Evolutionary conservation across 2,797 vertebrate genomes (phyloP).

Genomic region (Aphelocoma californica): DNA sequence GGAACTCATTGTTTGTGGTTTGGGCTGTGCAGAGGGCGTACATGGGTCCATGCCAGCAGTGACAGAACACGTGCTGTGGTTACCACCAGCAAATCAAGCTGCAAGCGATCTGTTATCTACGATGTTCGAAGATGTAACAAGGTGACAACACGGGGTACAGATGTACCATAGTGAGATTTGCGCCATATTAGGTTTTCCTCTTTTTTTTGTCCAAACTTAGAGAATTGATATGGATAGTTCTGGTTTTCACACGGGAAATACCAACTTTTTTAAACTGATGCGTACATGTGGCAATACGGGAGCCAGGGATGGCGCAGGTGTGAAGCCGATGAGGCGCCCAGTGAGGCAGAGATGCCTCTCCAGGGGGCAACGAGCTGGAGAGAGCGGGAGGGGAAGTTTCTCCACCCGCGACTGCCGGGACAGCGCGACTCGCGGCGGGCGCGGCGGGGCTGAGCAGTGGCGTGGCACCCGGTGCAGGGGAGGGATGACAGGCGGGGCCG

Average conservation of each 20-base stretch:
- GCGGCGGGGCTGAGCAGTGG: neutral
- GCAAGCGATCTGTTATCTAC: rapidly evolving
- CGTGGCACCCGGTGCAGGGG: neutral
- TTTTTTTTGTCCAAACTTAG: neutral
- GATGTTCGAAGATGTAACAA: neutral
- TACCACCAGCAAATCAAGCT: neutral
- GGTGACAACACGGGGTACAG: neutral
- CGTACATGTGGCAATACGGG: rapidly evolving
- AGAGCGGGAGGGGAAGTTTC: rapidly evolving
- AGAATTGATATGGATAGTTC: neutral
- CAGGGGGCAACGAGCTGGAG: rapidly evolving
- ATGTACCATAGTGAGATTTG: rapidly evolving
- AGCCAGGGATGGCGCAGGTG: neutral
- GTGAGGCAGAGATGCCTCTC: neutral
- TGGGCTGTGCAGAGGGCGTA: neutral
- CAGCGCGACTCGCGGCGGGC: rapidly evolving
- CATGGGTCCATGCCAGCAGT: rapidly evolving
- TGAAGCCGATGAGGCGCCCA: rapidly evolving
- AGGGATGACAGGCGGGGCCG: neutral
- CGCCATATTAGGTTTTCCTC: rapidly evolving
- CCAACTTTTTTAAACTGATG: rapidly evolving
- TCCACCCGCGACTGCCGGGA: too few relatives aligned
- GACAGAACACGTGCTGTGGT: neutral
- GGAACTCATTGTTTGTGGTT: rapidly evolving
- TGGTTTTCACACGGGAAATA: rapidly evolving